Conservation (phyloP, 2,888 invertebrate species). For the Syrista parreyssii region DNA sequence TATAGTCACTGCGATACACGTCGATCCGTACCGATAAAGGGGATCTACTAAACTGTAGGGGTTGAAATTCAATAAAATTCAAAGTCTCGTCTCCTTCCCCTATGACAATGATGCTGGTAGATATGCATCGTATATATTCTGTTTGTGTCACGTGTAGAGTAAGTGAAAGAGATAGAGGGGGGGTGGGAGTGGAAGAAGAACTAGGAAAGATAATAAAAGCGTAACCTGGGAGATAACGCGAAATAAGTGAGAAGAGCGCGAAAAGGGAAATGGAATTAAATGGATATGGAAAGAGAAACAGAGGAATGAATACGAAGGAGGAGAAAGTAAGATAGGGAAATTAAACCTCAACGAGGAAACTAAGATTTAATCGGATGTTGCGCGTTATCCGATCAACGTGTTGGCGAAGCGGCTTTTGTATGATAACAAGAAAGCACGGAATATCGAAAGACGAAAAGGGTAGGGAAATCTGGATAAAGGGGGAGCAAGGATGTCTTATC, state of each 20-base stretch:
- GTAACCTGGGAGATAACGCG: background rate
- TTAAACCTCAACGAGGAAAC: background rate
- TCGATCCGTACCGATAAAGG: background rate
- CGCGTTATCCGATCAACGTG: background rate
- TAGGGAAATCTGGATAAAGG: background rate
- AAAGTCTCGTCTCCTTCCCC: background rate
- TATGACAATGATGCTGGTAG: background rate
- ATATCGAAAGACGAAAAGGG: background rate
- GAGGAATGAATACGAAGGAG: background rate
- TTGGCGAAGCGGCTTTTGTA: background rate
- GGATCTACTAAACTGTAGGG: background rate
- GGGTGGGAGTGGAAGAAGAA: background rate
- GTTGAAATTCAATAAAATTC: background rate
- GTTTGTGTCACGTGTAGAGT: background rate
- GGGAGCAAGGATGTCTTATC: background rate
- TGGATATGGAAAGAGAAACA: background rate
- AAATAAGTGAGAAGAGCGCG: background rate
- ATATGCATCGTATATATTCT: background rate
- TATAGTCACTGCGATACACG: background rate
- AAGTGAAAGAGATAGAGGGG: background rate
- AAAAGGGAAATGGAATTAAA: background rate
- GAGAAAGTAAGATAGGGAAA: background rate
- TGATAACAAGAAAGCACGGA: background rate
- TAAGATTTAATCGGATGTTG: background rate
- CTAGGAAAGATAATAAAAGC: background rate